Evolutionary conservation across 1,140 invertebrate species (phyloP).

Genomic region (Stenopsyche tienmushanensis): DNA sequence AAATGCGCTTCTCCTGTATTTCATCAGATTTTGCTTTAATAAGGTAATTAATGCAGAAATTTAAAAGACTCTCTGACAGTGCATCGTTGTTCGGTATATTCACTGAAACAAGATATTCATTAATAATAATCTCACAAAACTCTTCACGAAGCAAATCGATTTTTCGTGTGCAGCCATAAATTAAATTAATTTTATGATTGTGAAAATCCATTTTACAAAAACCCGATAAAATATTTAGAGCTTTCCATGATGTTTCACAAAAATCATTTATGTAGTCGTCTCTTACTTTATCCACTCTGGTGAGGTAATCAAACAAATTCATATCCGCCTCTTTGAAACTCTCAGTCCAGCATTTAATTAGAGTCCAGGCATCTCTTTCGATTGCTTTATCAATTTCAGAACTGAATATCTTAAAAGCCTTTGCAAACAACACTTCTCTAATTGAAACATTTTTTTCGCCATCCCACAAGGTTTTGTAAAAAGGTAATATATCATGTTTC

Average conservation of each 20-base stretch:
- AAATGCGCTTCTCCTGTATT: conserved; percentile 18
- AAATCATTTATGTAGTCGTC: no score
- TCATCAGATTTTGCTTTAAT: conserved; percentile 19
- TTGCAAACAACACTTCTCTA: conserved; percentile 29
- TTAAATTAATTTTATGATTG: no score
- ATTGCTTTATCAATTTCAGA: conserved; percentile 13
- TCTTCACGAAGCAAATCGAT: conserved; percentile 21
- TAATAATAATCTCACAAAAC: conserved; percentile 27
- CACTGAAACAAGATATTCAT: conserved; percentile 25
- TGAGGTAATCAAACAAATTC: conserved; percentile 21
- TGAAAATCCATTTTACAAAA: no score
- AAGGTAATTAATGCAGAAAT: conserved; percentile 26
- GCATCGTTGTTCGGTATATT: conserved; percentile 9
- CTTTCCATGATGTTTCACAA: no score
- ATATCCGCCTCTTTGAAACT: conserved; percentile 28
- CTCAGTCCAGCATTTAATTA: conserved; percentile 19
- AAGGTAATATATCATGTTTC: conserved; percentile 11
- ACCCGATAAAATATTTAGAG: no score
- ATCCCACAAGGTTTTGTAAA: conserved; percentile 25
- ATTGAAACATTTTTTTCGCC: conserved; percentile 29
- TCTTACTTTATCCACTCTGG: not conserved
- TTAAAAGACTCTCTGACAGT: conserved; percentile 1
- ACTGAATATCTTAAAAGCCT: conserved; percentile 23
- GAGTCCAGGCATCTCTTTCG: conserved; percentile 7
- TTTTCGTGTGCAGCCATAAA: no score